These are phyloP conservation scores for Ridgeia piscesae DNA, from an alignment of 1,140 invertebrate genomes.

Conservation along the genomic window DNA sequence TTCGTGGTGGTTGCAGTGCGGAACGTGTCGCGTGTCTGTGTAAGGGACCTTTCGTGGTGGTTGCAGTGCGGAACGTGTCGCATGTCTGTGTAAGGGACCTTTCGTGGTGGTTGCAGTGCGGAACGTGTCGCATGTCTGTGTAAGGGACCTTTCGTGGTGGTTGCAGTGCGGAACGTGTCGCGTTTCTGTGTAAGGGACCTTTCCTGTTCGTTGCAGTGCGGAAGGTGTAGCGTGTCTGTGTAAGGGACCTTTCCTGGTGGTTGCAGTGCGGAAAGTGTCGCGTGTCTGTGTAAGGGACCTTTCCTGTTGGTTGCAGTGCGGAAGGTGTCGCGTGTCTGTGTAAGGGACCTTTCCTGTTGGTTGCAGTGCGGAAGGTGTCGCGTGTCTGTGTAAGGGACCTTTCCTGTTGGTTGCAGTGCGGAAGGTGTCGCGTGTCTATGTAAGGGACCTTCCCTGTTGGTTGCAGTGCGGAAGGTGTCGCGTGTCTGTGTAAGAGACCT, in stretches of 20 bases:
- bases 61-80: too few species aligned
- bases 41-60: too few species aligned
- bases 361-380: not conserved
- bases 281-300: too few species aligned
- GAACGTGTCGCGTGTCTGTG: too few species aligned
- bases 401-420: too few species aligned
- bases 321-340: not conserved
- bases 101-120: not conserved
- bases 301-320: too few species aligned
- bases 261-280: too few species aligned
- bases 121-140: not conserved
- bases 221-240: not conserved
- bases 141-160: too few species aligned
- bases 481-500: too few species aligned
- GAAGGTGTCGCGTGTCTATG: not conserved
- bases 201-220: not conserved
- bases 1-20: too few species aligned
- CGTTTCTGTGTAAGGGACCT: not conserved
- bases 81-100: not conserved
- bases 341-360: not conserved
- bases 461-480: not conserved
- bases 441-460: not conserved
- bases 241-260: too few species aligned
- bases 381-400: too few species aligned
- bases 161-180: not conserved